Base-by-base conservation (phyloP, 2,888 invertebrate species). In the Macrophya alboannulata region DNA sequence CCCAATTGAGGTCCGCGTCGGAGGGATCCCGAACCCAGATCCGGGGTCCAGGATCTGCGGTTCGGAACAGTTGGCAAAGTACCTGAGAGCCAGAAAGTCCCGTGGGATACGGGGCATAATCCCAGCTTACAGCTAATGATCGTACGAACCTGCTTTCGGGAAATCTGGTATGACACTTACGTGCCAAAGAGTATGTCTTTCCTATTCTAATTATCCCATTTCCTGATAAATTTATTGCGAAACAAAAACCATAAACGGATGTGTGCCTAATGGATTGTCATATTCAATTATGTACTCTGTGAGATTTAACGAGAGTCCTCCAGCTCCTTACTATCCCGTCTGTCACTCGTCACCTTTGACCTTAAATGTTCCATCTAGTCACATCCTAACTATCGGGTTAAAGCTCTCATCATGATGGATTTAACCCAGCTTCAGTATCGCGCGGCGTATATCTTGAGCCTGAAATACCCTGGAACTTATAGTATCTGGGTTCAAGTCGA, bases 71-170 rank as follows among this genome's bases (percentile, higher is more conserved):
- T 51, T 48, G 31, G 68, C 40, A 62, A 51, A 83, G 83, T 68
- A 83, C 68, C 83, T 68, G 48, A 71, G 68, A 68, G 68, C 68
- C 83, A 37, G 68, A n/a, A 82, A 21, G 82, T 82, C 82, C 82
- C 65, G 37, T 65, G 62, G 83, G 68, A 83, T 68, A 55, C 48
- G 71, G 68, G 71, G 68, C 71, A 25, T 83, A 83, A 83, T 65
- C 83, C 83, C 17, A 43, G 83, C 21, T 83, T 83, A 83, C 9
- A 71, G 83, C 83, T 83, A 83, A 83, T 83, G 83, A 83, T 83
- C 83, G 83, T 68, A 31, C 83, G 45, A 83, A 71, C 68, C 83
- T 83, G 83, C 71, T 68, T 68, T 48, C 65, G 40, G 43, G 45
- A 83, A 83, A 83, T 83, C 83, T 43, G 83, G 37, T 68, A n/a